These are phyloP conservation scores for Eidolon dupreanum DNA, from an alignment of 2,797 vertebrate species.

Conservation along the genomic window DNA sequence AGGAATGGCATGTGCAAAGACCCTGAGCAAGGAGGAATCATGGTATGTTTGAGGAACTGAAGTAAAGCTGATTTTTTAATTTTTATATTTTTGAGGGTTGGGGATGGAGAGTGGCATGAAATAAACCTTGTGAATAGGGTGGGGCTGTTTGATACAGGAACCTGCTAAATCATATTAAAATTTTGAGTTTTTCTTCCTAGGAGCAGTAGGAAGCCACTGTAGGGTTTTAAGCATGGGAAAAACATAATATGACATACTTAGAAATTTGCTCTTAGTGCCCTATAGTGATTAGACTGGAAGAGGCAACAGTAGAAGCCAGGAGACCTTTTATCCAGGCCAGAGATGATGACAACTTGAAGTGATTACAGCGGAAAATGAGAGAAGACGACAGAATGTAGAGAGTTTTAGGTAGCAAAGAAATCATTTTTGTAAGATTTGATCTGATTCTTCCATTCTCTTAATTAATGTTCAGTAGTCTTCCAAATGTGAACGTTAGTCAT, in stretches of 20 bases:
- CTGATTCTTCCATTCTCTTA: slow-evolving; percentile 17
- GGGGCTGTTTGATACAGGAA: not conserved
- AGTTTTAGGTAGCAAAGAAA: not conserved
- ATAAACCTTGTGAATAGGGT: not conserved
- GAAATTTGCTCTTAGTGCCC: not conserved
- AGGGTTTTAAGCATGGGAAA: not conserved
- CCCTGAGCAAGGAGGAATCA: not conserved
- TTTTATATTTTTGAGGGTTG: not conserved
- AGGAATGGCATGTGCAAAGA: not conserved
- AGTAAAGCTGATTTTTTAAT: not conserved
- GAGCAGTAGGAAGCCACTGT: not conserved
- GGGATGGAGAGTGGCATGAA: not conserved
- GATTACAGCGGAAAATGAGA: not conserved
- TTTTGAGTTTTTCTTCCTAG: not conserved
- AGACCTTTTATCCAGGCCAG: not conserved
- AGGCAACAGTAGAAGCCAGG: not conserved
- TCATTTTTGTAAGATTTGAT: not conserved
- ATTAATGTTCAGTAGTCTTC: not conserved
- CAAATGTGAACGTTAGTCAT: not conserved
- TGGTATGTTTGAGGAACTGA: not conserved
- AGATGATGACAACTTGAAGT: slow-evolving; percentile 9
- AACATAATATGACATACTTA: not conserved
- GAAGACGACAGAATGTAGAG: not conserved
- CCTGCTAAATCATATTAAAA: not conserved
- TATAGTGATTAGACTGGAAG: not conserved